A percentile compares a stretch with the other conserved stretches of the same genome.
Evolutionary conservation across 2,888 invertebrate genomes (phyloP).

Genomic region (Slavum lentiscoides): DNA sequence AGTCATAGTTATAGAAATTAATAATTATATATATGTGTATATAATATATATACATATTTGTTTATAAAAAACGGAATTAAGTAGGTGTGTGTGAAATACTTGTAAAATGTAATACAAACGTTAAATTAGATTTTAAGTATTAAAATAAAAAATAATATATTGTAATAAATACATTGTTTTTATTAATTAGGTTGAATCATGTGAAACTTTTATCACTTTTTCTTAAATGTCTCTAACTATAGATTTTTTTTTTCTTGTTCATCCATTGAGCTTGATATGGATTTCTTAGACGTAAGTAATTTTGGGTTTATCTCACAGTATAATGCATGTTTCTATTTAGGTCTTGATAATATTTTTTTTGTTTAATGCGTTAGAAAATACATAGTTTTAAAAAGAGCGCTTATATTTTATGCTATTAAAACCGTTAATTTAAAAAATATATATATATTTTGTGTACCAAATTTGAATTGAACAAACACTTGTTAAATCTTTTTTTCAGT

Average conservation of each 20-base stretch:
- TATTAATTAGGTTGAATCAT: background rate
- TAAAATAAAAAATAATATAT: background rate
- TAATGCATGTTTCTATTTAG: conserved; percentile 47
- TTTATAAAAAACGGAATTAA: too few species aligned
- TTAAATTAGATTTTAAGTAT: too few species aligned
- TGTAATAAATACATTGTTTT: too few species aligned
- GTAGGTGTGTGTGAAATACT: too few species aligned
- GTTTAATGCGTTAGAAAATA: conserved; percentile 16
- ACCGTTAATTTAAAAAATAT: too few species aligned
- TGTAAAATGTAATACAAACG: too few species aligned
- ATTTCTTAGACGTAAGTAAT: conserved; percentile 57
- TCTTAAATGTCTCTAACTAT: conserved; percentile 40
- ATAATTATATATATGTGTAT: too few species aligned
- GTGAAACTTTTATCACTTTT: background rate
- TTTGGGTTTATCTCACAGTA: conserved; percentile 32
- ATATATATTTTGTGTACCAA: conserved; percentile 52
- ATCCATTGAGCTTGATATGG: conserved; percentile 57
- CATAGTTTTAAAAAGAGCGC: conserved; percentile 22
- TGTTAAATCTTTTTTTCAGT: conserved; percentile 6
- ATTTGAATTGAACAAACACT: conserved; percentile 41
- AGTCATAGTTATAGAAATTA: too few species aligned
- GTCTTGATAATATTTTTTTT: conserved; percentile 8
- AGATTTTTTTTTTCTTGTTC: conserved; percentile 52
- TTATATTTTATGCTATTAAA: conserved; percentile 30
- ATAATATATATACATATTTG: too few species aligned